Conservation (phyloP, 2,888 invertebrate species). For the Polyommatus icarus region DNA sequence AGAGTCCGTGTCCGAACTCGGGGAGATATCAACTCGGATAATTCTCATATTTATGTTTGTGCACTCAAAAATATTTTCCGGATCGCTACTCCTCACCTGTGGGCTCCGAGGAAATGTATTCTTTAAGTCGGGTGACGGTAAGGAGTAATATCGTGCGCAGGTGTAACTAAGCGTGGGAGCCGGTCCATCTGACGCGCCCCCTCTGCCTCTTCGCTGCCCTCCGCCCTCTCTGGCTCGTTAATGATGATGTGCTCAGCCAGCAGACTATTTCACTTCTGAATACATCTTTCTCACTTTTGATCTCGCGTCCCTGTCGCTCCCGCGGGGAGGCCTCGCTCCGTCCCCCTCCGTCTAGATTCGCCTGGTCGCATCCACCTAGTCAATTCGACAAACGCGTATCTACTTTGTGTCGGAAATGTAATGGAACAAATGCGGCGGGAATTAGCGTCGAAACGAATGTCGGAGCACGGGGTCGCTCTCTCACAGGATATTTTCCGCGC, state of each 20-base stretch:
- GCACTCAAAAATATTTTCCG: constrained; percentile 76
- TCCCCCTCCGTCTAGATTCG: constrained; percentile 65
- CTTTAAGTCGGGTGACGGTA: constrained; percentile 58
- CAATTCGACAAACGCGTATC: constrained; percentile 80
- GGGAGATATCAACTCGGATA: constrained; percentile 69
- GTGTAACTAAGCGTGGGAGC: constrained; percentile 76
- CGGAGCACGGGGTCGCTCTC: constrained; percentile 75
- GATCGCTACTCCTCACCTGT: constrained; percentile 55
- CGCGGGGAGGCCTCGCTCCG: constrained; percentile 51
- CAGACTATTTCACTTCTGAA: constrained; percentile 87
- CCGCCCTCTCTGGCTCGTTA: constrained; percentile 85
- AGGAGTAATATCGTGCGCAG: constrained; percentile 72
- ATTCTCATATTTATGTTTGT: constrained; percentile 79
- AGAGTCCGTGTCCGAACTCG: constrained; percentile 51
- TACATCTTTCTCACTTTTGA: constrained; percentile 82
- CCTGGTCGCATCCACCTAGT: constrained; percentile 79
- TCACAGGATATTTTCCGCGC: constrained; percentile 76
- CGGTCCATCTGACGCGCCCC: constrained; percentile 80
- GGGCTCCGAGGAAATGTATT: constrained; percentile 59
- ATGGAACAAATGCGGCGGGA: constrained; percentile 81
- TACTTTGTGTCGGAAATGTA: constrained; percentile 81
- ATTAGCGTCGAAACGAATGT: constrained; percentile 80
- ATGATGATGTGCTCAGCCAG: constrained; percentile 89
- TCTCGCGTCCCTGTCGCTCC: constrained; percentile 62
- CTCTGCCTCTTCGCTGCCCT: constrained; percentile 81